Evolutionary conservation across 2,888 invertebrate species (phyloP).

Genomic region (Tipula confusa): DNA sequence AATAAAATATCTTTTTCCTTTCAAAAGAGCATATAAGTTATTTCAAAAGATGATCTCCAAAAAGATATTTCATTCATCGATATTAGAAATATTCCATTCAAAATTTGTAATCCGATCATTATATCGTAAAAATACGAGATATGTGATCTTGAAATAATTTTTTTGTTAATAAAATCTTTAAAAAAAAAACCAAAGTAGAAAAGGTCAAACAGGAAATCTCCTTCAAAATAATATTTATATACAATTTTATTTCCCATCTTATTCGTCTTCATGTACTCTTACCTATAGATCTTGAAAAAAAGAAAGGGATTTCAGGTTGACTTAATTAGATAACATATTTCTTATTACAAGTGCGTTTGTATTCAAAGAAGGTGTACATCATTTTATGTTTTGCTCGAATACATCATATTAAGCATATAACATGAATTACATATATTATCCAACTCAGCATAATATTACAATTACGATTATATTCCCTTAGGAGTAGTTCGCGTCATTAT

Average conservation of each 20-base stretch:
- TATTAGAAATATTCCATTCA: not conserved
- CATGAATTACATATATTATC: not conserved
- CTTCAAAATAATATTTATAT: not conserved
- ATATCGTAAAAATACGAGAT: not conserved
- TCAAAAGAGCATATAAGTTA: not conserved
- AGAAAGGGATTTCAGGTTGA: not conserved
- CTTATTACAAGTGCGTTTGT: not conserved
- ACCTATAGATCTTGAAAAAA: not conserved
- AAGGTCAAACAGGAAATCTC: not conserved
- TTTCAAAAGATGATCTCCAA: not conserved
- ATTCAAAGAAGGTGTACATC: not conserved
- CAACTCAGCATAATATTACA: not conserved
- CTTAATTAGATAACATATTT: not conserved
- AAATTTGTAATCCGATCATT: not conserved
- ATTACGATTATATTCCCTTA: not conserved
- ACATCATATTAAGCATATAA: not conserved
- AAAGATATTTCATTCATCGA: not conserved
- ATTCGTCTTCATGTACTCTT: not conserved
- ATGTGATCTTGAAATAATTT: not conserved
- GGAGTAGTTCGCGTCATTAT: not conserved
- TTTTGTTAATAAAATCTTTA: not conserved
- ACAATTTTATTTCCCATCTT: not conserved
- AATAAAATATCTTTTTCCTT: not conserved
- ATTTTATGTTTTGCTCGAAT: not conserved
- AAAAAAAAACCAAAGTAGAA: not conserved